Evolutionary conservation across 2,888 invertebrate species (phyloP), one percentile per base, ranked within the genome.

Genomic region (Pollenia labialis): DNA sequence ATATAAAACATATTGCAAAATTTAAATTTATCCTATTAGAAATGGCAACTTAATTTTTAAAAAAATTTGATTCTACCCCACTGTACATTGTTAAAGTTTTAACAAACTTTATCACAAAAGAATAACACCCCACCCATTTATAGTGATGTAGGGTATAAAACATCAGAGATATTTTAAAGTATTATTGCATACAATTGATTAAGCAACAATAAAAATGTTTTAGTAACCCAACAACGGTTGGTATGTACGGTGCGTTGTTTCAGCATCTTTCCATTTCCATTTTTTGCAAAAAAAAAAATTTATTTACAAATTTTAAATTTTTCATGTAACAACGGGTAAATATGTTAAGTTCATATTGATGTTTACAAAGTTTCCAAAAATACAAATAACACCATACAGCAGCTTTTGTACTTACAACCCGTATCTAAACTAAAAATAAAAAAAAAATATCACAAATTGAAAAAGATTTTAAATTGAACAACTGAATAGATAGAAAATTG

Each of bases 201-300:
- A 68, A 74, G 69, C 81, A 74, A 66, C 81, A 81, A 87, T 81
- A 77, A 72, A 71, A 81, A 81, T 56, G 4, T 56, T 87, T 87
- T 46, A 87, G 87, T 87, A 64, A 68, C 56, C 54, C 72, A 66
- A 50, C 74, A 81, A 77, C 84, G 48, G 74, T 74, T 80, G 79
- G 40, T 60, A 79, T 69, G 80, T 56, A 56, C 84, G 74, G 84
- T 84, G 68, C 69, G 69, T 62, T 69, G 40, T 68, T 46, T 44
- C 9, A n/a, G n/a, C 16, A n/a, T 48, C 10, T 23, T 54, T 54
- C 0, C 6, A 8, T 40, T 40, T 11, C 4, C 10, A 14, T 56
- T 58, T 72, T 62, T 40, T 76, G 42, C 32, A 9, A 12, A 14
- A 56, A 14, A 12, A 18, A 54, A 23, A 68, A 66, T 56, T 66